A percentile compares a stretch with the other conserved stretches of the same genome.
Conservation (phyloP, 1,140 invertebrate genomes). For the Elysia chlorotica region DNA sequence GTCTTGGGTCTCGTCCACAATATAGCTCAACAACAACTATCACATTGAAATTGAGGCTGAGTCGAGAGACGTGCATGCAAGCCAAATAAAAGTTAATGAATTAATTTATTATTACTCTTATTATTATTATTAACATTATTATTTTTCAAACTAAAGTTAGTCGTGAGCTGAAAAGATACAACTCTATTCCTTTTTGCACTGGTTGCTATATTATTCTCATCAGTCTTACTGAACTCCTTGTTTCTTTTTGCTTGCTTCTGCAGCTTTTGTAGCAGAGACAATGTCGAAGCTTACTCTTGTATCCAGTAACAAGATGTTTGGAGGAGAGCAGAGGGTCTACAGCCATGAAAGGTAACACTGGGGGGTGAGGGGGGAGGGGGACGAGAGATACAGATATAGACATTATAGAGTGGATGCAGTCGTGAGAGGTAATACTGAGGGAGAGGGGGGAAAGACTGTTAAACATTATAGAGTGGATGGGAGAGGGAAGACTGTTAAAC, state of each 20-base stretch:
- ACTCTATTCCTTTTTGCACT: not conserved
- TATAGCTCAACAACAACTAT: no score
- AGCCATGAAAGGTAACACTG: conserved; percentile 76
- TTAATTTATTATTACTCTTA: no score
- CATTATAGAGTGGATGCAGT: not conserved
- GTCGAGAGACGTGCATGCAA: no score
- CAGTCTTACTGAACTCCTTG: not conserved
- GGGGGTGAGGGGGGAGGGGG: not conserved
- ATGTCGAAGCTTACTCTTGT: conserved; percentile 25
- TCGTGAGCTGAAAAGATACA: no score
- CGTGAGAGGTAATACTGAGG: not conserved
- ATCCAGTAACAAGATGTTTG: conserved; percentile 67
- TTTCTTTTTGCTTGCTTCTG: not conserved
- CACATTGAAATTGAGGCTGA: no score
- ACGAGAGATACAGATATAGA: not conserved
- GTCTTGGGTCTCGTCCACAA: no score
- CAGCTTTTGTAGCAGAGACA: not conserved
- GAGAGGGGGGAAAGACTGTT: not conserved
- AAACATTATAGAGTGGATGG: not conserved
- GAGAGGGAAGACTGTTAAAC: not conserved
- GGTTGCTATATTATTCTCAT: not conserved
- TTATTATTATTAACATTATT: not conserved
- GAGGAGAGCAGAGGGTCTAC: conserved; percentile 84
- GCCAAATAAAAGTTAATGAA: no score
- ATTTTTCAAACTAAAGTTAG: not conserved